Conservation (phyloP, 2,888 invertebrate species). For the Ophion costatus region DNA sequence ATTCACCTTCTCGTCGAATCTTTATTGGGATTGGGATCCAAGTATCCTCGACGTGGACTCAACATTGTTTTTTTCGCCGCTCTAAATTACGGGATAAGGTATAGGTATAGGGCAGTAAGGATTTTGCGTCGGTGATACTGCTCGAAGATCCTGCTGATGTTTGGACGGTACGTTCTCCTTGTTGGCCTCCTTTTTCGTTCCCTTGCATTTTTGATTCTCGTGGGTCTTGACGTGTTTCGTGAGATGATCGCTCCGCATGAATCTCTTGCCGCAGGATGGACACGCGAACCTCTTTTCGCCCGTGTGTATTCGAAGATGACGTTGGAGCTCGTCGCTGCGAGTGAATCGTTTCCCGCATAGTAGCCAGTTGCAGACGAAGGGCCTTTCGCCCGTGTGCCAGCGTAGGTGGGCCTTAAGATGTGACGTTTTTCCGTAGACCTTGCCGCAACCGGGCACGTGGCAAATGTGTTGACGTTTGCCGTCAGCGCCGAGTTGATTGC, state of each 20-base stretch:
- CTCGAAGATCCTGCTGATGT: conserved; percentile 47
- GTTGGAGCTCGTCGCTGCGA: conserved; percentile 92
- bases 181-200: conserved; percentile 83
- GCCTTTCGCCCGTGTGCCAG: conserved; percentile 97
- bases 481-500: conserved; percentile 89
- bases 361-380: conserved; percentile 94
- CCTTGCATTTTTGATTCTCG: conserved; percentile 86
- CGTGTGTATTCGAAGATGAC: conserved; percentile 95
- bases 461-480: conserved; percentile 94
- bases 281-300: conserved; percentile 96
- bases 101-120: conserved; percentile 50
- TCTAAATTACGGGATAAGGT: conserved; percentile 63
- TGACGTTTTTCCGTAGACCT: conserved; percentile 96
- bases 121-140: conserved; percentile 49
- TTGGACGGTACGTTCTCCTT: conserved; percentile 78
- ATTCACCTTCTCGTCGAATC: too few species aligned
- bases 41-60: too few species aligned
- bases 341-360: conserved; percentile 96
- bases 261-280: conserved; percentile 93
- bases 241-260: conserved; percentile 97
- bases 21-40: too few species aligned
- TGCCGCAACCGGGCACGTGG: conserved; percentile 93
- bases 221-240: conserved; percentile 97
- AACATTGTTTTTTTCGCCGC: not conserved
- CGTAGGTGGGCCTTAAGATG: conserved; percentile 96